These are phyloP conservation scores for Pecten maximus DNA, from an alignment of 2,888 invertebrate genomes.

Conservation along the genomic window DNA sequence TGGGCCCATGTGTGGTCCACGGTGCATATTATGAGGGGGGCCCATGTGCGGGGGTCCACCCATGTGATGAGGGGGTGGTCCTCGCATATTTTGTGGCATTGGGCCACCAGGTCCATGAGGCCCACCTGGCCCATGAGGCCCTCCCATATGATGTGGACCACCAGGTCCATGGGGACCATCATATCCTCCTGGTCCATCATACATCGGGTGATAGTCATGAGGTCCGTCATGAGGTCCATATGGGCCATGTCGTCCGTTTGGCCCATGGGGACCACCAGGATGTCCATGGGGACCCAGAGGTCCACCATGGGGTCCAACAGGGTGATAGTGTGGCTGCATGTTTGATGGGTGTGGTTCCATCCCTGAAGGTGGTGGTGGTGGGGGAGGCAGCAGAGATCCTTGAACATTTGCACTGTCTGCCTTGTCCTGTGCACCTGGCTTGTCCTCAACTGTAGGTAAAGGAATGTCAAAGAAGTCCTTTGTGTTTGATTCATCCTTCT, in stretches of 20 bases:
- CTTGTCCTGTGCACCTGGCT: slow-evolving; percentile 39
- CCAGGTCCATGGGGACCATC: slow-evolving; percentile 64
- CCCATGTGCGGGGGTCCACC: not conserved
- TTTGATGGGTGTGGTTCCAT: slow-evolving; percentile 55
- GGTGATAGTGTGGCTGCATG: slow-evolving; percentile 58
- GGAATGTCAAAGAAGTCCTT: slow-evolving; percentile 62
- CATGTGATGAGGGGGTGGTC: slow-evolving; percentile 48
- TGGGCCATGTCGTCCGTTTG: slow-evolving; percentile 51
- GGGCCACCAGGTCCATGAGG: slow-evolving; percentile 45
- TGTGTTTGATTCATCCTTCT: slow-evolving; percentile 41
- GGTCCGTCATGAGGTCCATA: slow-evolving; percentile 54
- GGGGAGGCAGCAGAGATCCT: slow-evolving; percentile 42
- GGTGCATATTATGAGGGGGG: slow-evolving; percentile 8
- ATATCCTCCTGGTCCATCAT: slow-evolving; percentile 43
- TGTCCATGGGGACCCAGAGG: slow-evolving; percentile 64
- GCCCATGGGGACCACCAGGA: slow-evolving; percentile 60
- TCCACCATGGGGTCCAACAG: slow-evolving; percentile 58
- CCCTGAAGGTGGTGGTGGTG: slow-evolving; percentile 51
- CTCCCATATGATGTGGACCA: slow-evolving; percentile 58
- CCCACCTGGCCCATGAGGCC: slow-evolving; percentile 40
- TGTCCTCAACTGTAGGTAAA: slow-evolving; percentile 60
- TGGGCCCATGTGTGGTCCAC: slow-evolving; percentile 40
- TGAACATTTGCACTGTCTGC: slow-evolving; percentile 36
- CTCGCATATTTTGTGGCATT: slow-evolving; percentile 44
- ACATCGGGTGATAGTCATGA: slow-evolving; percentile 31